phyloP scores from a whole-genome alignment of 2,888 invertebrate species.

The Leistus spinibarbis region DNA sequence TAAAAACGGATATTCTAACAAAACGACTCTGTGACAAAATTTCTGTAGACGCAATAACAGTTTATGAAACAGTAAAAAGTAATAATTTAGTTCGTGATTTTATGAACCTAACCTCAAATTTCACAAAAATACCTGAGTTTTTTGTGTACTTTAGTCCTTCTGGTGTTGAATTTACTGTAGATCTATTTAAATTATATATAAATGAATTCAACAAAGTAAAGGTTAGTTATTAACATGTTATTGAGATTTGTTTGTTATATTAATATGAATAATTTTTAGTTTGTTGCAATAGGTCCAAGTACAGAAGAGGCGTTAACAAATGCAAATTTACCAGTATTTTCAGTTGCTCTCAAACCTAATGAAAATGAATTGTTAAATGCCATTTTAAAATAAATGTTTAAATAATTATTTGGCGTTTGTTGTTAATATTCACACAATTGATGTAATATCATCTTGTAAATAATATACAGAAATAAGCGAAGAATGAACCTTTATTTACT shows the following conservation, averaged over 20 bases:
- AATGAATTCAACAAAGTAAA: conserved; percentile 46
- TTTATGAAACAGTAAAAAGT: conserved; percentile 62
- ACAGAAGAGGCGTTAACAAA: conserved; percentile 61
- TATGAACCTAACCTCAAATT: conserved; percentile 52
- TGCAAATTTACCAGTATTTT: conserved; percentile 56
- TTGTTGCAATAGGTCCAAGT: conserved; percentile 65
- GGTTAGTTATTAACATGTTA: too few relatives aligned
- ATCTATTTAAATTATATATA: conserved; percentile 53
- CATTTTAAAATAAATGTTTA: conserved; percentile 40
- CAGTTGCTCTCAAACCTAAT: conserved; percentile 61
- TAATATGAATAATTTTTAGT: conserved; percentile 47
- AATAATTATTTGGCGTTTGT: background rate
- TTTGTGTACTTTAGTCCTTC: conserved; percentile 67
- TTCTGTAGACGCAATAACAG: conserved; percentile 58
- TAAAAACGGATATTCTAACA: conserved; percentile 61
- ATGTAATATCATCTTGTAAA: too few relatives aligned
- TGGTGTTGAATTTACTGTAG: conserved; percentile 59
- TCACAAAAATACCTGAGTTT: conserved; percentile 57
- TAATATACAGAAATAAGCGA: too few relatives aligned
- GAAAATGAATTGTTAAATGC: conserved; percentile 60
- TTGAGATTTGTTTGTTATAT: too few relatives aligned
- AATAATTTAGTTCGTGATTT: conserved; percentile 58
- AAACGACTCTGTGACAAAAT: conserved; percentile 56
- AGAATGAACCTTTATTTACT: too few relatives aligned
- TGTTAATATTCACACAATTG: too few relatives aligned